Conservation (phyloP, 2,888 invertebrate genomes). For the Poecilobothrus nobilitatus region DNA sequence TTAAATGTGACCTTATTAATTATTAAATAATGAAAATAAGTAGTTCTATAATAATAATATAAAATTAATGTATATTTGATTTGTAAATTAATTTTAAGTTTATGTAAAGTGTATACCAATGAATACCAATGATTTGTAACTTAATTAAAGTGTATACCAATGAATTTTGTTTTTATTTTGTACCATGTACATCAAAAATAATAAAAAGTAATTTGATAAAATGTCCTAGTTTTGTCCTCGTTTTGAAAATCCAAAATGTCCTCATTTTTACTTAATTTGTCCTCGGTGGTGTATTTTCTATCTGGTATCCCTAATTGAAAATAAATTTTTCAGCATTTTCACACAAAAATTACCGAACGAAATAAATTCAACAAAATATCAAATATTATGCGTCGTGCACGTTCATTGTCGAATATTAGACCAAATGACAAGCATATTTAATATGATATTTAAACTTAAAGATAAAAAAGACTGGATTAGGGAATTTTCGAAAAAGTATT, state of each 20-base stretch:
- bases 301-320: background rate
- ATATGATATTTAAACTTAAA: no score
- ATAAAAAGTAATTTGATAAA: background rate
- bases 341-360: no score
- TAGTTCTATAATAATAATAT: background rate
- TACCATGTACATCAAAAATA: slow-evolving; percentile 10
- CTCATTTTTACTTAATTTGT: slow-evolving; percentile 1
- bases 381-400: no score
- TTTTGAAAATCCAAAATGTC: slow-evolving; percentile 10
- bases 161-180: slow-evolving; percentile 11
- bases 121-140: background rate
- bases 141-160: background rate
- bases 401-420: no score
- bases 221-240: slow-evolving; percentile 5
- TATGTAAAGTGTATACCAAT: background rate
- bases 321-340: no score
- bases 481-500: no score
- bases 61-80: background rate
- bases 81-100: slow-evolving; percentile 2
- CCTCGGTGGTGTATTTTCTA: slow-evolving; percentile 1
- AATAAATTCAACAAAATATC: no score
- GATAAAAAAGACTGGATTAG: no score
- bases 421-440: no score
- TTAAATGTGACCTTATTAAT: slow-evolving; percentile 4
- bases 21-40: slow-evolving; percentile 5